Evolutionary conservation across 2,797 vertebrate species (phyloP).

Genomic region (Sardinella longiceps): DNA sequence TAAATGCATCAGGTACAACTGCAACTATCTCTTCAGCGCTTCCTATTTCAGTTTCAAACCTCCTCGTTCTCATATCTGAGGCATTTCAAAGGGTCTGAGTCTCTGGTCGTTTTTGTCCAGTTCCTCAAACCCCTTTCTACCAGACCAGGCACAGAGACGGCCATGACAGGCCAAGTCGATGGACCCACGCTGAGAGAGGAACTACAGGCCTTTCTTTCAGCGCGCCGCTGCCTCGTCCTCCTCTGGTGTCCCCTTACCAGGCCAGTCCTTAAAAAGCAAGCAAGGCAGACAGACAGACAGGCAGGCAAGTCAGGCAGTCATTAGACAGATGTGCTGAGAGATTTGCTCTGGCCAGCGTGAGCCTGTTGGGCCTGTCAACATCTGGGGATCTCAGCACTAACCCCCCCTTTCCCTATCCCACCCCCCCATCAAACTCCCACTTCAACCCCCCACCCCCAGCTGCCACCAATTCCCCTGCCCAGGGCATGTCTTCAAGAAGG

Average conservation of each 20-base stretch:
- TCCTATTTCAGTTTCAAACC: background rate
- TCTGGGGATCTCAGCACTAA: background rate
- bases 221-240: background rate
- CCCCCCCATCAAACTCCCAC: too few species aligned
- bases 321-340: slow-evolving; percentile 4
- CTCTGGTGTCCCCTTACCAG: background rate
- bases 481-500: background rate
- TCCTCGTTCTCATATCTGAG: background rate
- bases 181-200: slow-evolving; percentile 7
- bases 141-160: background rate
- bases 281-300: too few species aligned
- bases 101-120: background rate
- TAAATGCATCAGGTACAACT: too few species aligned
- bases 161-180: background rate
- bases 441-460: background rate
- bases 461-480: background rate
- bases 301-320: background rate
- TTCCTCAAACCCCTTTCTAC: background rate
- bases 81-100: background rate
- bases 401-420: too few species aligned
- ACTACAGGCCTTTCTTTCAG: background rate
- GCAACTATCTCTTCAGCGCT: background rate
- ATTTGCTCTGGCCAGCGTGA: background rate
- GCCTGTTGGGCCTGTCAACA: background rate
- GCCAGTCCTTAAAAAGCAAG: background rate